These are phyloP conservation scores for Pionites leucogaster DNA, from an alignment of 2,113 vertebrate genomes.

Conservation along the genomic window DNA sequence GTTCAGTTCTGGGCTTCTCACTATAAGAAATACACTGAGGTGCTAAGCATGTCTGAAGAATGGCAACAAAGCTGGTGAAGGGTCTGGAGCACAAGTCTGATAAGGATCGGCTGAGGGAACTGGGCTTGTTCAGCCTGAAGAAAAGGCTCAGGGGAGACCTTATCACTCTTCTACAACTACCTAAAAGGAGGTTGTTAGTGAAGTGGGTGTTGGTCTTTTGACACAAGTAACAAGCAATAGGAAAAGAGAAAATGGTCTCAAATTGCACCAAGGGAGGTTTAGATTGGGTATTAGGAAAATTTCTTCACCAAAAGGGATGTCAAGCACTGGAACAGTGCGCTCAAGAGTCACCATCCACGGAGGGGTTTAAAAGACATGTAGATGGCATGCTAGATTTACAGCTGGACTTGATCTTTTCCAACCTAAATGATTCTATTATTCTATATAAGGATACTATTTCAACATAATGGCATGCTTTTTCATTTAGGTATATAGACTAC, in stretches of 20 bases:
- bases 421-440: background rate
- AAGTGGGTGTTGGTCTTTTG: rapidly evolving
- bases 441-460: background rate
- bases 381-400: background rate
- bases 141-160: background rate
- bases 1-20: background rate
- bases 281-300: background rate
- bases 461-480: background rate
- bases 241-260: background rate
- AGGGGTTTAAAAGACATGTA: background rate
- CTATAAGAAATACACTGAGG: background rate
- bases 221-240: background rate
- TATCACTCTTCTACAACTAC: rapidly evolving
- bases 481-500: background rate
- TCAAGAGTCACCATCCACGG: background rate
- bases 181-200: background rate
- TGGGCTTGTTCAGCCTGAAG: background rate
- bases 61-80: background rate
- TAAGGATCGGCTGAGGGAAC: background rate
- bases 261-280: background rate
- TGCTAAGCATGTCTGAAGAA: background rate
- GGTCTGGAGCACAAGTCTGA: background rate
- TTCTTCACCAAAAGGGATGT: background rate
- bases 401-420: background rate
- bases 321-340: background rate